Conservation (phyloP, 2,797 vertebrate genomes). For the Pygocentrus nattereri region DNA sequence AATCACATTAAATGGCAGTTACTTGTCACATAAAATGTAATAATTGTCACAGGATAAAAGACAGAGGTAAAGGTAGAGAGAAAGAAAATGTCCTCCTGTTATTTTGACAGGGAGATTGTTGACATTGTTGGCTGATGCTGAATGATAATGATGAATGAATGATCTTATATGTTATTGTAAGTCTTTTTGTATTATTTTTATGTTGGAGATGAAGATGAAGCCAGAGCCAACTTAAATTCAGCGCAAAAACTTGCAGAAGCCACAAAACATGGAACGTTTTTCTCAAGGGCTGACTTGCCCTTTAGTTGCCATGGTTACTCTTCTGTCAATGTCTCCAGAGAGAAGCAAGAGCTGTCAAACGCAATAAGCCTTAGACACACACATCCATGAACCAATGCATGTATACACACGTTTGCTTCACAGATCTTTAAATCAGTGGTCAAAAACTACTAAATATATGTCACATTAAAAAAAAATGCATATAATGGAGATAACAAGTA, state of each 20-base stretch:
- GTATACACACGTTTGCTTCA: not conserved
- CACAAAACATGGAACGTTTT: not conserved
- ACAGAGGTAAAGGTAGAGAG: too few relatives aligned
- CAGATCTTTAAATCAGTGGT: not conserved
- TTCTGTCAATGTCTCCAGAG: slow-evolving; percentile 41
- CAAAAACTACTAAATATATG: not conserved
- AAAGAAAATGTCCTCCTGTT: too few relatives aligned
- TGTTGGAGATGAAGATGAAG: not conserved
- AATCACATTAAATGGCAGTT: too few relatives aligned
- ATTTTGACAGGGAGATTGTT: too few relatives aligned
- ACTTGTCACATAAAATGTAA: too few relatives aligned
- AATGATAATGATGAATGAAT: too few relatives aligned
- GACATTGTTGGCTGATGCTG: not conserved
- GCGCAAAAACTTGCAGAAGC: not conserved
- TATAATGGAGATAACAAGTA: too few relatives aligned
- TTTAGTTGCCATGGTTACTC: slow-evolving; percentile 59
- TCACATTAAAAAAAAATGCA: not conserved
- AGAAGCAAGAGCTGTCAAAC: slow-evolving; percentile 43
- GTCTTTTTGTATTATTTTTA: not conserved
- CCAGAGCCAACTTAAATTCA: not conserved
- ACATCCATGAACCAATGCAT: not conserved
- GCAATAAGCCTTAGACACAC: slow-evolving; percentile 31
- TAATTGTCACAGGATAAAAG: too few relatives aligned
- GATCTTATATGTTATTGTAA: not conserved
- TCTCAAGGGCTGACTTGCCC: slow-evolving; percentile 50